Evolutionary conservation across 2,113 vertebrate species (phyloP).

Genomic region (Podarcis muralis): DNA sequence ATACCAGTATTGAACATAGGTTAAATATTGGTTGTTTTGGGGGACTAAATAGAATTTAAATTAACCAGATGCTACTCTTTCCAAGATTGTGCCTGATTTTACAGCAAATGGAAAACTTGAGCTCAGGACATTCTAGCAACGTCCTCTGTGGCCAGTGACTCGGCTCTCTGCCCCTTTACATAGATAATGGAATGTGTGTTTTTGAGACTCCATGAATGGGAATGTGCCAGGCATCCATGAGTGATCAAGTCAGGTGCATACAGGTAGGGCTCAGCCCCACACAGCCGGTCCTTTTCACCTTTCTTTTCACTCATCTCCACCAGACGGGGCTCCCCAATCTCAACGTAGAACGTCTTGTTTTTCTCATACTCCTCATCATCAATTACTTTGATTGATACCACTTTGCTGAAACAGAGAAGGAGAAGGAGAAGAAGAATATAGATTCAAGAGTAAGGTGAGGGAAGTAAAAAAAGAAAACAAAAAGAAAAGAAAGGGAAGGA

Average conservation of each 20-base stretch:
- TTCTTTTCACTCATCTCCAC: conserved; percentile 99
- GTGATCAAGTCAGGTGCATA: conserved; percentile 77
- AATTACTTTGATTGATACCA: conserved; percentile 94
- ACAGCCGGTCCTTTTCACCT: conserved; percentile 86
- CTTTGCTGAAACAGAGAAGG: conserved; percentile 93
- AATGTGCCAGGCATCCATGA: conserved; percentile 75
- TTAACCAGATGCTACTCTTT: neutral
- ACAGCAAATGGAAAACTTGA: neutral
- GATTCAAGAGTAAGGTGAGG: conserved; percentile 62
- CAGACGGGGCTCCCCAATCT: conserved; percentile 91
- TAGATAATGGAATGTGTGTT: conserved; percentile 66
- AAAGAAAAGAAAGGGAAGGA: neutral
- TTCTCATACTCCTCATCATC: conserved; percentile 99
- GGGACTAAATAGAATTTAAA: neutral
- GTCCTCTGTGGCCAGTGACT: neutral
- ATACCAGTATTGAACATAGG: neutral
- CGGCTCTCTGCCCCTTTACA: conserved; percentile 73
- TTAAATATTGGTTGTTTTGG: neutral
- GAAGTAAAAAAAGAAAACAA: conserved; percentile 8
- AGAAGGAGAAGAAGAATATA: conserved; percentile 79
- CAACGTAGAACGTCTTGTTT: conserved; percentile 99
- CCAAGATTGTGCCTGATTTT: neutral
- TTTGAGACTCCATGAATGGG: conserved; percentile 59
- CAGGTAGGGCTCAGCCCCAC: conserved; percentile 70
- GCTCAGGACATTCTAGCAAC: neutral